These are phyloP conservation scores for Melinaea menophilus DNA, from an alignment of 2,888 invertebrate genomes.

Conservation along the genomic window DNA sequence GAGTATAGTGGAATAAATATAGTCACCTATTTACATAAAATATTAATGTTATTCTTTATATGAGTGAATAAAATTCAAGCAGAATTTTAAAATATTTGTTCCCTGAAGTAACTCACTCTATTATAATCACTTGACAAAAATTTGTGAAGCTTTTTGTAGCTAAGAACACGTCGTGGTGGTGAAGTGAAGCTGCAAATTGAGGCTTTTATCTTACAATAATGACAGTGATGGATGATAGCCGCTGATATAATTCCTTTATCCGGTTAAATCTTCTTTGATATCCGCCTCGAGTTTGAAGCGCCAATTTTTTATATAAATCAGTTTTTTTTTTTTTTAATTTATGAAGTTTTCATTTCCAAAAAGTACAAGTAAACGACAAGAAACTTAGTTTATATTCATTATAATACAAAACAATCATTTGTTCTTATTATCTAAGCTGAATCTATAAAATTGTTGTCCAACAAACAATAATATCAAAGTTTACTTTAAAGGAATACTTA, in stretches of 20 bases:
- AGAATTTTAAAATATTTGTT: not conserved
- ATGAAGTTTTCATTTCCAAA: too few relatives aligned
- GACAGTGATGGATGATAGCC: slow-evolving; percentile 66
- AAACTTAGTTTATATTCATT: slow-evolving; percentile 6
- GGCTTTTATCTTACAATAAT: slow-evolving; percentile 67
- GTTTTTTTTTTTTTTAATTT: slow-evolving; percentile 43
- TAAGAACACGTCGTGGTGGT: slow-evolving; percentile 17
- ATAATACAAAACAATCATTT: too few relatives aligned
- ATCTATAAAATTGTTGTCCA: too few relatives aligned
- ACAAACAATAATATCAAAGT: too few relatives aligned
- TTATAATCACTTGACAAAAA: slow-evolving; percentile 2
- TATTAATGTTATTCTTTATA: not conserved
- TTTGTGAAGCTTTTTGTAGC: slow-evolving; percentile 4
- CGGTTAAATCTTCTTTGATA: too few relatives aligned
- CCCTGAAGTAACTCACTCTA: not conserved
- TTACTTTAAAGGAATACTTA: too few relatives aligned
- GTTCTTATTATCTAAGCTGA: too few relatives aligned
- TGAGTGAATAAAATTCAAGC: not conserved
- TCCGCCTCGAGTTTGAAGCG: too few relatives aligned
- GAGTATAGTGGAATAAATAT: too few relatives aligned
- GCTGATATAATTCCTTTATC: slow-evolving; percentile 63
- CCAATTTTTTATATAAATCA: too few relatives aligned
- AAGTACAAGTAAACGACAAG: slow-evolving; percentile 37
- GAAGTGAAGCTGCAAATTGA: slow-evolving; percentile 46
- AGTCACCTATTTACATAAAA: not conserved